Evolutionary conservation across 2,113 vertebrate genomes (phyloP), one percentile per base, ranked within the genome.

Genomic region (Lasiurus borealis): DNA sequence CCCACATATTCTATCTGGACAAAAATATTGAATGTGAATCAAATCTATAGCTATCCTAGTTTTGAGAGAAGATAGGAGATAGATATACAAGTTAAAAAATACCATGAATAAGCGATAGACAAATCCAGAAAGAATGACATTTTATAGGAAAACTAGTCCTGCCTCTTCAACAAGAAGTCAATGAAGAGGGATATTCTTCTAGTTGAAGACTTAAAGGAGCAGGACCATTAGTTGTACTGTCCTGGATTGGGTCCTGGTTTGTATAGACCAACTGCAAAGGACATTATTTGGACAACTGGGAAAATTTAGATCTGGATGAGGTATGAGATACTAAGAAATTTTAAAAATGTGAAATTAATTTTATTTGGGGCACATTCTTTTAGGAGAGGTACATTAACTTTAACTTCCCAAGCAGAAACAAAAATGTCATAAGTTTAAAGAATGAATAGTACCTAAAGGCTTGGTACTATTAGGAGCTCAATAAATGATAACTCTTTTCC

Each of bases 261-360:
- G 14, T 8, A 34, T 57, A 85, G 85, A 64, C 13, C 5, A 88
- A 12, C 14, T 40, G 5, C 23, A 84, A 77, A 95, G 27, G 4
- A 81, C n/a, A 25, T 40, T 83, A 83, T 71, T 29, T 29, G 3
- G 31, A 44, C 25, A 88, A 46, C n/a, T 94, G 78, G 46, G 21
- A 88, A 77, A 62, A 77, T 40, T 90, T 54, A 59, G 15, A 76
- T 85, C 88, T 85, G 52, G 75, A 62, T 8, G 85, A 44, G 16
- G 48, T 86, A 44, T 80, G 68, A 34, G 48, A 78, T 57, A 27
- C 15, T 52, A 15, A 96, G 83, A 68, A 75, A 40, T 68, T 73
- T 5, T 46, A 44, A 62, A 69, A 90, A 62, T 94, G 36, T 88
- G 52, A 89, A 78, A 88, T n/a, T 77, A 62, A 66, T 77, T 94